These are phyloP conservation scores for Epirrhoe alternata DNA, from an alignment of 2,888 invertebrate genomes.

Conservation along the genomic window DNA sequence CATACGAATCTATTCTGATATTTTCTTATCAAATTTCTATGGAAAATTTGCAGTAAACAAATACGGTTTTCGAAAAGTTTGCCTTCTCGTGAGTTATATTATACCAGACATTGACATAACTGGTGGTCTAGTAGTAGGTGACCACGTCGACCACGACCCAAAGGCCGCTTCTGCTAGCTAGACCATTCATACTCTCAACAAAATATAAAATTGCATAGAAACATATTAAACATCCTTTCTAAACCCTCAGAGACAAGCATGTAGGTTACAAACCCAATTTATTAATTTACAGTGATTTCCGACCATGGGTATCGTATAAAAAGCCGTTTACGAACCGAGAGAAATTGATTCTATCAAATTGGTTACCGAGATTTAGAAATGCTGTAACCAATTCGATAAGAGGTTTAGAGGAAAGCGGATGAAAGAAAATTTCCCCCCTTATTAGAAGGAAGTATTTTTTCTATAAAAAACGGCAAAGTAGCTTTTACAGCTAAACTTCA, in stretches of 20 bases:
- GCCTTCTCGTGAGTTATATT: too few relatives aligned
- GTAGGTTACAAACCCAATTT: slow-evolving; percentile 18
- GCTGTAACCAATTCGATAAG: slow-evolving; percentile 25
- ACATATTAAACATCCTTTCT: too few relatives aligned
- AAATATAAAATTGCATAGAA: too few relatives aligned
- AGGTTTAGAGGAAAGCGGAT: slow-evolving; percentile 18
- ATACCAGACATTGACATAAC: too few relatives aligned
- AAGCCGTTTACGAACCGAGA: slow-evolving; percentile 45
- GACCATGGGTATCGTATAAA: slow-evolving; percentile 42
- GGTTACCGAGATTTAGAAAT: slow-evolving; percentile 42
- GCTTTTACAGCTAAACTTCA: background rate
- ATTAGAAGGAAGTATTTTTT: slow-evolving; percentile 15
- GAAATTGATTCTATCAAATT: slow-evolving; percentile 51
- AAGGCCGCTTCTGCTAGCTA: too few relatives aligned
- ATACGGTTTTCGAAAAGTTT: too few relatives aligned
- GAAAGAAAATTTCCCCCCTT: slow-evolving; percentile 10
- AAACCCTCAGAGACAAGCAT: background rate
- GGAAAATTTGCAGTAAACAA: too few relatives aligned
- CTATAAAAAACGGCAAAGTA: background rate
- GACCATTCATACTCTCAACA: too few relatives aligned
- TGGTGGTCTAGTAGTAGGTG: too few relatives aligned
- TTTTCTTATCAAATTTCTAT: too few relatives aligned
- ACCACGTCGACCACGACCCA: too few relatives aligned
- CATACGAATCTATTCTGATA: too few relatives aligned
- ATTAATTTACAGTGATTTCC: slow-evolving; percentile 23